phyloP scores from a whole-genome alignment of 2,888 invertebrate genomes.

The Agonopterix heracliana region DNA sequence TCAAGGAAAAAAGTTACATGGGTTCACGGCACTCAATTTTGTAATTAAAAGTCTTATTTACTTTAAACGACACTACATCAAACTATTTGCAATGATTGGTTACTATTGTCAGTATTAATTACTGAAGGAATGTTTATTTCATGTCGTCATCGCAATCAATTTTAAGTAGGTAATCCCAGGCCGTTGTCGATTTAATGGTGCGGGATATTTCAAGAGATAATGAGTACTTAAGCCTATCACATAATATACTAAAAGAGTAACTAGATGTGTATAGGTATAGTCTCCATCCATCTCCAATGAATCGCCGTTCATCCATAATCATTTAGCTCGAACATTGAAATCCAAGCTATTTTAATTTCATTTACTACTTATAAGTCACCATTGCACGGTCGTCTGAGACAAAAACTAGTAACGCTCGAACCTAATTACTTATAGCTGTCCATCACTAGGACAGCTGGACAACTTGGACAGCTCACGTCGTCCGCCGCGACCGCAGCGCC shows the following conservation, averaged over 20 bases:
- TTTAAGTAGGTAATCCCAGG: too few species aligned
- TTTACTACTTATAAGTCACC: slow-evolving; percentile 22
- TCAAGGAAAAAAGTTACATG: slow-evolving; percentile 33
- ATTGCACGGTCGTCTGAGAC: slow-evolving; percentile 13
- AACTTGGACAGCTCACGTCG: slow-evolving; percentile 25
- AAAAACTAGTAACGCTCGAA: slow-evolving; percentile 34
- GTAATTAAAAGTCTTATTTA: background rate
- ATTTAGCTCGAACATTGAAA: slow-evolving; percentile 19
- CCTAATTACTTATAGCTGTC: slow-evolving; percentile 44
- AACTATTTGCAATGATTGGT: too few species aligned
- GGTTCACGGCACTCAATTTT: slow-evolving; percentile 42
- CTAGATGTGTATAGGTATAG: too few species aligned
- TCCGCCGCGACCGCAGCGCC: slow-evolving; percentile 25
- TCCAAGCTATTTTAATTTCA: slow-evolving; percentile 29
- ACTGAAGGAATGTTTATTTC: too few species aligned
- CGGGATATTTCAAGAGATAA: too few species aligned
- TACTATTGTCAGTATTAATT: too few species aligned
- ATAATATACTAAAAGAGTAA: too few species aligned
- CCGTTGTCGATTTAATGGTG: too few species aligned
- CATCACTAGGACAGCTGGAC: slow-evolving; percentile 37
- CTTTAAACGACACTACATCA: too few species aligned
- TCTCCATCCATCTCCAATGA: slow-evolving; percentile 9
- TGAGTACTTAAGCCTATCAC: too few species aligned
- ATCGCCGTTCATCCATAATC: slow-evolving; percentile 9
- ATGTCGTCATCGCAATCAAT: too few species aligned